Base-by-base conservation (phyloP, 2,888 invertebrate species). In the Lepidochrysops patricia region DNA sequence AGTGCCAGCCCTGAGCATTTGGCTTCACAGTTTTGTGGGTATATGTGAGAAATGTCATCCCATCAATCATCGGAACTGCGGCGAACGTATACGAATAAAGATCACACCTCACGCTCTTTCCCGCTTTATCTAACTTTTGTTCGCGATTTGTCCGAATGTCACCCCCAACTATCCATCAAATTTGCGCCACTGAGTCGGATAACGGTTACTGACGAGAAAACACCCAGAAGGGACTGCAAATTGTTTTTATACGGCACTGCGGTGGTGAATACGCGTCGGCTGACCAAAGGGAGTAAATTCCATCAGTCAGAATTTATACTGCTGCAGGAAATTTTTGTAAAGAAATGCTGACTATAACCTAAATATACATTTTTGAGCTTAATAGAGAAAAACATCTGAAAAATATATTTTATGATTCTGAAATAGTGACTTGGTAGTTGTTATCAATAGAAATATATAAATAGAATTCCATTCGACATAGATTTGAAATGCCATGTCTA, bases 1-100 rank as follows among this genome's bases (percentile, higher is more conserved):
- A 48, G 58, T 13, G 59, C 19, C 59, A 35, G 34, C 52, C 52
- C 50, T 59, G 6, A 34, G 27, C 35, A 50, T 50, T 34, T 34
- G 35, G 26, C 50, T 35, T 35, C n/a, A 37, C 27, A 59, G 59
- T 59, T 66, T 65, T 62, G 63, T 61, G 60, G 71, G 69, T 70
- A 66, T 63, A 70, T 70, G 73, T 78, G 79, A 82, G 78, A 82
- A 77, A 81, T 82, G 77, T 77, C 73, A 75, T 72, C 67, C 67
- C 73, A 76, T 79, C 74, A 66, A 75, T 81, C 79, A 80, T 73
- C 70, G 66, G 23, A 63, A 61, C 65, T 64, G 69, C 67, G 70
- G 63, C 62, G 70, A 68, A 72, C 71, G 71, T 73, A 73, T 72
- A 73, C 72, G 75, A 78, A 73, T 72, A 68, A 73, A 70, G 61